Evolutionary conservation across 2,888 invertebrate genomes (phyloP).

Genomic region (Gisinianus flammeolus): DNA sequence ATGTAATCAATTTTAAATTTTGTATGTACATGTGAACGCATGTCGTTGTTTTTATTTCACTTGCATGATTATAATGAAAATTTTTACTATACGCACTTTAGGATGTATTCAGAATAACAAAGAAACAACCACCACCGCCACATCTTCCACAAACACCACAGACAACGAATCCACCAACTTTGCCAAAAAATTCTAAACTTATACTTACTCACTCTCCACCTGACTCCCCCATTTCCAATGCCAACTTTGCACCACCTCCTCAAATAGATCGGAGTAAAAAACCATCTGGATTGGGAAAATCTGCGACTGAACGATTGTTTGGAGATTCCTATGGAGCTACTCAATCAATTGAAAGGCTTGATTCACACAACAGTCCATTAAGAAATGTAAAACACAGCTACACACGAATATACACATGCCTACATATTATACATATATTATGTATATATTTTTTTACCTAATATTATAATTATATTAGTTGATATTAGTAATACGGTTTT

Average conservation of each 20-base stretch:
- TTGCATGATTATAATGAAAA: not conserved
- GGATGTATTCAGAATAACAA: slow-evolving; percentile 40
- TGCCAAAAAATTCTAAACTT: slow-evolving; percentile 39
- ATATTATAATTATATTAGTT: too few species aligned
- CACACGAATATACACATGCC: not conserved
- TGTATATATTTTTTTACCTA: too few species aligned
- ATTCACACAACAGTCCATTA: slow-evolving; percentile 54
- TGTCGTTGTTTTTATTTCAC: not conserved
- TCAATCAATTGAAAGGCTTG: slow-evolving; percentile 40
- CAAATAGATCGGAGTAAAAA: slow-evolving; percentile 79
- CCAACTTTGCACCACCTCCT: slow-evolving; percentile 69
- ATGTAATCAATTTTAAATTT: not conserved
- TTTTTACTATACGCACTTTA: slow-evolving; percentile 1
- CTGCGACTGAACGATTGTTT: slow-evolving; percentile 77
- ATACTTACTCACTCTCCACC: slow-evolving; percentile 42
- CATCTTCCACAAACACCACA: slow-evolving; percentile 41
- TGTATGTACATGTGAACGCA: too few species aligned
- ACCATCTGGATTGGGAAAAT: slow-evolving; percentile 66
- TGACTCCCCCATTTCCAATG: slow-evolving; percentile 49
- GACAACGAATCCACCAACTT: slow-evolving; percentile 37
- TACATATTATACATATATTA: too few species aligned
- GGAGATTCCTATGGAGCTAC: slow-evolving; percentile 64
- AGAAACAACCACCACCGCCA: slow-evolving; percentile 60
- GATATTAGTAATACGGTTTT: too few species aligned
- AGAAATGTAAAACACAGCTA: slow-evolving; percentile 37